Evolutionary conservation across 2,113 vertebrate genomes (phyloP).

Genomic region (Calidris pugnax): DNA sequence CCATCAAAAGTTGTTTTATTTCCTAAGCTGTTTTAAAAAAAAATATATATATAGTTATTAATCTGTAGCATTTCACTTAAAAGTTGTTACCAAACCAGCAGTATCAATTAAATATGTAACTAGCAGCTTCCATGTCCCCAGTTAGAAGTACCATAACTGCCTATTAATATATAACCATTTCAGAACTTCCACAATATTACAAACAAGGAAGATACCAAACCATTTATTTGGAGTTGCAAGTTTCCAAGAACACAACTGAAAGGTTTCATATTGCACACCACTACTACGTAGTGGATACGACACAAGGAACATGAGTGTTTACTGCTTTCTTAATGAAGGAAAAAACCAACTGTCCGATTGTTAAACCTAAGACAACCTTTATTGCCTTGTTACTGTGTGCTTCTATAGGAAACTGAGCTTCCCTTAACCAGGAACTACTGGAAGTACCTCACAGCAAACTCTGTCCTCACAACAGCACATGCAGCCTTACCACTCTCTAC

Average conservation of each 20-base stretch:
- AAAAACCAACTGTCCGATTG: neutral
- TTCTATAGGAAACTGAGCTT: neutral
- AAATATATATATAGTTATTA: neutral
- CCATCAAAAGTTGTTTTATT: neutral
- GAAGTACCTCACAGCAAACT: neutral
- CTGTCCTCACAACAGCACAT: neutral
- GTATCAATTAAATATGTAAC: neutral
- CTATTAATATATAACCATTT: neutral
- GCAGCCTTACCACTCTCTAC: neutral
- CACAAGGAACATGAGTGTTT: neutral
- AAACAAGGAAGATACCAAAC: neutral
- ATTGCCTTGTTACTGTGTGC: neutral
- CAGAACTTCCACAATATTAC: neutral
- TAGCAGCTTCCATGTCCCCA: neutral
- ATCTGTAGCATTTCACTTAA: neutral
- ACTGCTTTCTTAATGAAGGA: neutral
- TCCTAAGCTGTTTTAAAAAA: neutral
- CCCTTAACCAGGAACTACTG: neutral
- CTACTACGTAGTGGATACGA: rapidly evolving
- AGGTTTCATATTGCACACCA: neutral
- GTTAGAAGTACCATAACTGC: neutral
- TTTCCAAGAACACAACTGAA: rapidly evolving
- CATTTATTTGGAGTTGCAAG: neutral
- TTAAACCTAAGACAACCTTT: neutral
- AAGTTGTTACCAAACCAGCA: neutral